phyloP scores from a whole-genome alignment of 1,140 invertebrate genomes.

The Drosophila subobscura region DNA sequence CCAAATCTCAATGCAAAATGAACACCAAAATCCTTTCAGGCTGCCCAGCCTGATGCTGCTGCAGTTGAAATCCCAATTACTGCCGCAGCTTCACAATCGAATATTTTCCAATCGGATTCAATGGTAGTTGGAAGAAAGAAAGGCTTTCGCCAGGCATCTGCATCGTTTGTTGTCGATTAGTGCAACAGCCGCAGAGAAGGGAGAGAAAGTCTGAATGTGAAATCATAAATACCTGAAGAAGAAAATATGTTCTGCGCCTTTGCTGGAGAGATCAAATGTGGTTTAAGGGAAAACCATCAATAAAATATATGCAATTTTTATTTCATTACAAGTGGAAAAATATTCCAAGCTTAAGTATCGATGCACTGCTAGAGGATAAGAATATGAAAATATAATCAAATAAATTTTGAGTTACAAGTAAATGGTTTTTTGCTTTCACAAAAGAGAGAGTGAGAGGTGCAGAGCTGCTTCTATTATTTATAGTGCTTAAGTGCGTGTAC shows the following conservation, averaged over 20 bases:
- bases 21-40: slow-evolving; percentile 13
- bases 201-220: slow-evolving; percentile 19
- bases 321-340: no score
- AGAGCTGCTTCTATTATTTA: no score
- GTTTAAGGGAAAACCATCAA: no score
- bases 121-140: neutral
- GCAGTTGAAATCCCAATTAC: slow-evolving; percentile 48
- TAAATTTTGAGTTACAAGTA: no score
- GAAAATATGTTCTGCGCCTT: slow-evolving; percentile 4
- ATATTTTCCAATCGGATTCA: slow-evolving; percentile 12
- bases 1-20: slow-evolving; percentile 26
- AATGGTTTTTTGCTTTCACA: no score
- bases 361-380: no score
- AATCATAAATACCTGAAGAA: slow-evolving; percentile 27
- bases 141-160: neutral
- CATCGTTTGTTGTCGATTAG: slow-evolving; percentile 33
- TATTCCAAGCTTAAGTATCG: no score
- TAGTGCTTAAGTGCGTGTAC: no score
- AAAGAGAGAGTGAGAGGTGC: no score
- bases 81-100: slow-evolving; percentile 31
- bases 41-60: slow-evolving; percentile 1
- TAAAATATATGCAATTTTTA: no score
- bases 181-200: slow-evolving; percentile 23
- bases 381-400: no score
- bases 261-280: no score